Evolutionary conservation across 2,888 invertebrate genomes (phyloP).

Genomic region (Acrobasis consociella): DNA sequence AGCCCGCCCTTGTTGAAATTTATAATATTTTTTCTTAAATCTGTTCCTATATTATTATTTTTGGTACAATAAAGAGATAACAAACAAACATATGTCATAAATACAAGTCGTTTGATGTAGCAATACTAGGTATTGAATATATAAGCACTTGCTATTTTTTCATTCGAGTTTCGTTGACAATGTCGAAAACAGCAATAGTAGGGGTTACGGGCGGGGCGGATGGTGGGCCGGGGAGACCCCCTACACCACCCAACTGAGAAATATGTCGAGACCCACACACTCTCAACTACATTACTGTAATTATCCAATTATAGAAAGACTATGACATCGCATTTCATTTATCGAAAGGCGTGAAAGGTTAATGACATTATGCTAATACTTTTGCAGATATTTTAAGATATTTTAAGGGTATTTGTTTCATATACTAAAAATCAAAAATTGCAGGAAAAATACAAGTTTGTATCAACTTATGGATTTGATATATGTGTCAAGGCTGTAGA

Average conservation of each 20-base stretch:
- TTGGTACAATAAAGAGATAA: no score
- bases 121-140: no score
- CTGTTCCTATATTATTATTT: no score
- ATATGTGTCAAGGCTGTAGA: no score
- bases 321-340: slow-evolving; percentile 45
- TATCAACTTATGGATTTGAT: no score
- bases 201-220: slow-evolving; percentile 24
- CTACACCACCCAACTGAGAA: slow-evolving; percentile 51
- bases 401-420: not conserved
- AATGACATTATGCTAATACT: slow-evolving; percentile 25
- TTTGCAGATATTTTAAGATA: slow-evolving; percentile 9
- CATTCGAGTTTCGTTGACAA: not conserved
- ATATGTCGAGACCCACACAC: slow-evolving; percentile 70
- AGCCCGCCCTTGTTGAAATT: no score
- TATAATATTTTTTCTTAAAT: no score
- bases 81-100: no score
- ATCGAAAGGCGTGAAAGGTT: slow-evolving; percentile 27
- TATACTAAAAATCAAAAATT: not conserved
- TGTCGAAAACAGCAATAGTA: slow-evolving; percentile 6
- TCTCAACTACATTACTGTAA: slow-evolving; percentile 75
- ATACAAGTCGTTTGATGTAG: no score
- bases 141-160: not conserved
- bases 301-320: slow-evolving; percentile 72
- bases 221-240: slow-evolving; percentile 44
- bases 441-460: not conserved